phyloP scores from a whole-genome alignment of 2,888 invertebrate species.

The Dinocampus coccinellae region DNA sequence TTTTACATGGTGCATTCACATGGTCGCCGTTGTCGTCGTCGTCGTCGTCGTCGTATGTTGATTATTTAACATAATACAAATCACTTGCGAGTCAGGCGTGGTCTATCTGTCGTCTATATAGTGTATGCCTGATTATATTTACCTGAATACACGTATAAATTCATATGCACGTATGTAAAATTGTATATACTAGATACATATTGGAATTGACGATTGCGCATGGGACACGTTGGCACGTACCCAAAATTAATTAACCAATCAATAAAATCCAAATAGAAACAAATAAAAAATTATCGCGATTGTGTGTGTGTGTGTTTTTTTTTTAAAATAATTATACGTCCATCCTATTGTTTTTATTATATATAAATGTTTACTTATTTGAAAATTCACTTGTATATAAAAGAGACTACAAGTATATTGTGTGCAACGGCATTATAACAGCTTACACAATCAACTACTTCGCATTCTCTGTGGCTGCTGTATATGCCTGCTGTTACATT shows the following conservation, averaged over 20 bases:
- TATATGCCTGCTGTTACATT: background rate
- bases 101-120: conserved; percentile 9
- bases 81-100: conserved; percentile 49
- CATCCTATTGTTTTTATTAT: background rate
- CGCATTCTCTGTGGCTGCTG: background rate
- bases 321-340: background rate
- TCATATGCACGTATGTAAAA: background rate
- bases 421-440: background rate
- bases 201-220: no score
- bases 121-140: background rate
- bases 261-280: no score
- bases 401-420: background rate
- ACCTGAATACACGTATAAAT: background rate
- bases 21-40: background rate
- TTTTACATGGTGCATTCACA: background rate
- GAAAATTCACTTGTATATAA: background rate
- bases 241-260: no score
- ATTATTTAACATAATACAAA: conserved; percentile 66
- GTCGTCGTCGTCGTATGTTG: conserved; percentile 45
- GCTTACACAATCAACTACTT: conserved; percentile 3
- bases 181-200: no score
- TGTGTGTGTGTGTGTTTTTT: no score
- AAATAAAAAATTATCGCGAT: no score
- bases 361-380: background rate
- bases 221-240: no score